phyloP scores from a whole-genome alignment of 2,888 invertebrate genomes.

The Tenthredo scrophulariae region DNA sequence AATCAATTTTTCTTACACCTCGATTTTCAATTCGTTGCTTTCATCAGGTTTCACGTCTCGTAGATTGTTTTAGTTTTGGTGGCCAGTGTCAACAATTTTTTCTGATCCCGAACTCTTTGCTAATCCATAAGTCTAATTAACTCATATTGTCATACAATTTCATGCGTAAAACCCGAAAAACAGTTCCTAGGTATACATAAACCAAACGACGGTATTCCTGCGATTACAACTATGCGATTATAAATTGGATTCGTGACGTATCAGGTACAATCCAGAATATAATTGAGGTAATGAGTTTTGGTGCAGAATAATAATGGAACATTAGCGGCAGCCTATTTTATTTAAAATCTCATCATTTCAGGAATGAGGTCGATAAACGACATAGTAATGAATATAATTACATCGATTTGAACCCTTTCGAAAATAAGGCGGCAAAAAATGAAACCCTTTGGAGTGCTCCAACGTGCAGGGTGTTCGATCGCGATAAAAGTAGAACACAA shows the following conservation, averaged over 20 bases:
- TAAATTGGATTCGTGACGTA: conserved; percentile 75
- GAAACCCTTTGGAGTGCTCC: background rate
- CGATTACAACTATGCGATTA: conserved; percentile 62
- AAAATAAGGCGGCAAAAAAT: background rate
- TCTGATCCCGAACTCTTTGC: background rate
- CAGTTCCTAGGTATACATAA: background rate
- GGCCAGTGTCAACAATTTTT: background rate
- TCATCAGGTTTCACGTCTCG: background rate
- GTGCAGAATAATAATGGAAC: background rate
- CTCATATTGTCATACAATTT: background rate
- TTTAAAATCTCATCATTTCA: background rate
- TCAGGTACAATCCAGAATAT: conserved; percentile 71
- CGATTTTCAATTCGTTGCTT: background rate
- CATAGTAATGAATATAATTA: background rate
- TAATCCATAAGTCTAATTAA: background rate
- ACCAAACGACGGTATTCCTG: background rate
- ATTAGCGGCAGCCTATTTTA: background rate
- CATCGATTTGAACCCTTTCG: background rate
- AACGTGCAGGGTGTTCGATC: background rate
- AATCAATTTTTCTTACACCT: background rate
- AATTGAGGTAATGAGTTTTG: conserved; percentile 67
- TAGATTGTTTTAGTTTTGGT: background rate
- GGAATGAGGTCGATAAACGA: background rate
- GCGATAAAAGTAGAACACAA: background rate
- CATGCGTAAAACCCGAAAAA: background rate